Conservation (phyloP, 2,888 invertebrate species). For the Troides helena region DNA sequence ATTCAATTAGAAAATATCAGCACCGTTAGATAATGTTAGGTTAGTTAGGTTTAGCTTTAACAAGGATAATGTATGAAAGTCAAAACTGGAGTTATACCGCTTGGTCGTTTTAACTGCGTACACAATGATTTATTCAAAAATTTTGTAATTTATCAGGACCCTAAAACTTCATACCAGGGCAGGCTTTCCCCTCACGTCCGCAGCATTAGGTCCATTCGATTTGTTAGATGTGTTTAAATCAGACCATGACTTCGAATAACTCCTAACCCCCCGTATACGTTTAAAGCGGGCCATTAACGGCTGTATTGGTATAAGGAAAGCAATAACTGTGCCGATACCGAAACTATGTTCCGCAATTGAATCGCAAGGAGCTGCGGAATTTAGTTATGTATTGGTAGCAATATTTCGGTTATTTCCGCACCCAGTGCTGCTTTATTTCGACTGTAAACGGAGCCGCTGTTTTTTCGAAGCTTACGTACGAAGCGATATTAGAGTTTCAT, state of each 20-base stretch:
- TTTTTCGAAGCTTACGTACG: background rate
- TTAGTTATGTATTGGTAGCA: constrained; percentile 38
- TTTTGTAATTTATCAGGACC: constrained; percentile 18
- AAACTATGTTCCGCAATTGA: constrained; percentile 52
- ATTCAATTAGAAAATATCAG: too few relatives aligned
- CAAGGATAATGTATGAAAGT: background rate
- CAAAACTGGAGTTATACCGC: background rate
- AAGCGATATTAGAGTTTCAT: constrained; percentile 2
- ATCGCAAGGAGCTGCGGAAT: constrained; percentile 44
- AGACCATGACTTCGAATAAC: constrained; percentile 30
- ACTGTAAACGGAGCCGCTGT: background rate
- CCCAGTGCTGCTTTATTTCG: constrained; percentile 26
- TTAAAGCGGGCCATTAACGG: constrained; percentile 52
- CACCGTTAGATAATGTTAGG: too few relatives aligned
- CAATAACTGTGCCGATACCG: constrained; percentile 39
- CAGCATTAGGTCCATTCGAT: constrained; percentile 24
- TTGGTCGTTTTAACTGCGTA: background rate
- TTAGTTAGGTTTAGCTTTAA: background rate
- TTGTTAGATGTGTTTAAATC: constrained; percentile 26
- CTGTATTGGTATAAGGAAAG: constrained; percentile 45
- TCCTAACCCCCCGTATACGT: constrained; percentile 45
- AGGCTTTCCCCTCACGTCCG: constrained; percentile 25
- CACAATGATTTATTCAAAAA: constrained; percentile 19
- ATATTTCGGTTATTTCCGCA: constrained; percentile 38
- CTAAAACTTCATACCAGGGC: constrained; percentile 5